A percentile compares a stretch with the other conserved stretches of the same genome.
Evolutionary conservation across 2,888 invertebrate species (phyloP).

Genomic region (Apamea anceps): DNA sequence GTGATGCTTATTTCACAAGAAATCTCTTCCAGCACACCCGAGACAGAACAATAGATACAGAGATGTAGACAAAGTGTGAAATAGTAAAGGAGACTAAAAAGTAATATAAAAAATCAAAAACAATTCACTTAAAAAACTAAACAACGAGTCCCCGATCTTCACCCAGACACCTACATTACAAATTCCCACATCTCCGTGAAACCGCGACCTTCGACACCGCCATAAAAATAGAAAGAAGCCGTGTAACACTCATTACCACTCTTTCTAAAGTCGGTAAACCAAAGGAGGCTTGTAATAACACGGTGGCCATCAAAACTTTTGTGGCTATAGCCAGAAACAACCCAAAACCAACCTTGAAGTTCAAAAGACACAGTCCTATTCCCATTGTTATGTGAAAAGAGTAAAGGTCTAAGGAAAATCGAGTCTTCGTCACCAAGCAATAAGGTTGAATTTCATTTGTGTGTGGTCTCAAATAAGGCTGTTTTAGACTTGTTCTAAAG

Average conservation of each 20-base stretch:
- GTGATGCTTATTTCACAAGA: no score
- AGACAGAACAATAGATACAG: no score
- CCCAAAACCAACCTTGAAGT: background rate
- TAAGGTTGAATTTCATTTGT: constrained; percentile 37
- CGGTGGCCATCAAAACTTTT: constrained; percentile 56
- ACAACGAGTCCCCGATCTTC: background rate
- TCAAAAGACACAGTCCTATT: background rate
- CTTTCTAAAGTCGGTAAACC: constrained; percentile 59
- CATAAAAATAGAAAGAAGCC: constrained; percentile 44
- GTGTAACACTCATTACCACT: constrained; percentile 50
- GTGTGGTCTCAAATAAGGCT: constrained; percentile 33
- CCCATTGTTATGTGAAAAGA: background rate
- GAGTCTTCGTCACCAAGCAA: rapidly evolving
- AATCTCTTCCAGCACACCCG: no score
- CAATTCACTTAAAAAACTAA: no score
- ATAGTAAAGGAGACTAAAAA: no score
- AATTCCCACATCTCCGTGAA: background rate
- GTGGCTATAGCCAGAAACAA: background rate
- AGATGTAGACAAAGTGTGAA: no score
- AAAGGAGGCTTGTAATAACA: constrained; percentile 58
- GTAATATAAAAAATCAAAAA: no score
- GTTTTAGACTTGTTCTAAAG: constrained; percentile 49
- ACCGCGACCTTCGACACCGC: constrained; percentile 41
- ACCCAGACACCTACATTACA: constrained; percentile 12
- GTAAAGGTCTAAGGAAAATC: background rate